Base-by-base conservation (phyloP, 1,140 invertebrate species). In the Sinonovacula constricta region DNA sequence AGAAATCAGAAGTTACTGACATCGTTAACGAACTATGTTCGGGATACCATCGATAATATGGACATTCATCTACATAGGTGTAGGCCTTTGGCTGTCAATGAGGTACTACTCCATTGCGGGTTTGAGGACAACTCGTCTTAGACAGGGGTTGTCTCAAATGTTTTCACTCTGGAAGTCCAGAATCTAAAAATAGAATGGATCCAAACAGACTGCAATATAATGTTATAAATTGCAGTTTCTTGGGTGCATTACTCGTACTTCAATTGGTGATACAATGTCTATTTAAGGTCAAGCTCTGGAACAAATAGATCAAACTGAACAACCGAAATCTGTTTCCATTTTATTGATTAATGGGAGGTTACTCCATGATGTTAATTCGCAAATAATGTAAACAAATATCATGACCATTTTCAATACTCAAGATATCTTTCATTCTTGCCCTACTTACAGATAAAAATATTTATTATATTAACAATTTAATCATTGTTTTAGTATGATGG, bases 41-140 rank as follows among this genome's bases (percentile, higher is more conserved):
- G 63, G n/a, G 7, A 87, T 89, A 85, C 75, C 82, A n/a, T 83
- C 84, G 28, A 72, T 86, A 75, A 57, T 88, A 53, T 86, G 82
- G 83, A 85, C 84, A 5, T 39, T 86, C 54, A 24, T 88, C 3
- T 86, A 85, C 66, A 71, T 88, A 7, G 14, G 85, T 18, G 59
- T 83, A 24, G 75, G 71, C 34, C 59, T 86, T 45, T 89, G 87
- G 88, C 72, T 88, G 39, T 74, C 85, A 14, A 85, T 85, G 81
- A 88, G 87, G 88, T 89, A 85, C 31, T 45, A 69, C 7, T 76
- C 24, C 18, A 45, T 34, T n/a, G 62, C 26, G 62, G 26, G 39
- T n/a, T 33, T n/a, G 18, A 24, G 33, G 49, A 26, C 49, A 54
- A n/a, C 18, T n/a, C n/a, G 14, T 59, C 56, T 14, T 49, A 28